Conservation (phyloP, 2,113 vertebrate genomes). For the Mola mola region DNA sequence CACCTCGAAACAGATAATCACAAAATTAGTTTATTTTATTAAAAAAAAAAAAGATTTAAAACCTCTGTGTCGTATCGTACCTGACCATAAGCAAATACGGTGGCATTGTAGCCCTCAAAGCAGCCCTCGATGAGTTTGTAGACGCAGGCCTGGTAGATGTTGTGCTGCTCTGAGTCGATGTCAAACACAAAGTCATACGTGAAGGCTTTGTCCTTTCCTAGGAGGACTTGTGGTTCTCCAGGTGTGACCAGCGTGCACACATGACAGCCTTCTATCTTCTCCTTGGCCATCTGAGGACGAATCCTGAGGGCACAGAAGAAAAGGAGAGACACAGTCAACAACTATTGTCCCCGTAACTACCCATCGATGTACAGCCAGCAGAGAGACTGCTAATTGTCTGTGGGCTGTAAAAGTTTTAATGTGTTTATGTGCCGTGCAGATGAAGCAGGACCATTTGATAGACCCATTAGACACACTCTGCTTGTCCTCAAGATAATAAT, state of each 20-base stretch:
- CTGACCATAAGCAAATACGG: slow-evolving; percentile 95
- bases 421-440: too few species aligned
- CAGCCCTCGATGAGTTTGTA: slow-evolving; percentile 95
- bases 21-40: too few species aligned
- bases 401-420: too few species aligned
- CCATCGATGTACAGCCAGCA: not conserved
- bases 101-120: slow-evolving; percentile 96
- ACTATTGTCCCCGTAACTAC: too few species aligned
- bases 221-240: slow-evolving; percentile 92
- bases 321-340: not conserved
- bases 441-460: too few species aligned
- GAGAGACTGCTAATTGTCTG: not conserved
- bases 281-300: slow-evolving; percentile 96
- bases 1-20: too few species aligned
- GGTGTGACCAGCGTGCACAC: slow-evolving; percentile 94
- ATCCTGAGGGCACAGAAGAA: slow-evolving; percentile 80
- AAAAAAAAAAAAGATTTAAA: not conserved
- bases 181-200: slow-evolving; percentile 98
- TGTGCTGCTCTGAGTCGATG: slow-evolving; percentile 88
- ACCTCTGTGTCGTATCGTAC: slow-evolving; percentile 70
- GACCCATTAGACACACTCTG: too few species aligned
- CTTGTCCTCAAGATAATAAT: too few species aligned
- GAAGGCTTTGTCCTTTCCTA: slow-evolving; percentile 99
- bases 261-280: slow-evolving; percentile 98
- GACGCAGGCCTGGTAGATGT: slow-evolving; percentile 87